Conservation (phyloP, 1,140 invertebrate species). For the Megalonaias nervosa region DNA sequence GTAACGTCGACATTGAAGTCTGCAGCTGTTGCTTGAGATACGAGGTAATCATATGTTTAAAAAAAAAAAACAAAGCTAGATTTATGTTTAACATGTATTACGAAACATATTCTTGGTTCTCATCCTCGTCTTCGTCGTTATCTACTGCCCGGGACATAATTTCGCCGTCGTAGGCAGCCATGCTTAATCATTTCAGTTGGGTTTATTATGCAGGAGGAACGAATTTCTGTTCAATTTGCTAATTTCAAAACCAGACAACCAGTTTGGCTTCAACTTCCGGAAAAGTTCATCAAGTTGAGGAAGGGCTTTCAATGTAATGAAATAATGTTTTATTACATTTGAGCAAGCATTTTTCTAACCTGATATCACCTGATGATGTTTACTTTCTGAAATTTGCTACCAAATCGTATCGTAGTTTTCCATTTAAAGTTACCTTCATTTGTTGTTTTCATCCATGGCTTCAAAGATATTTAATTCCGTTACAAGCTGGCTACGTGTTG, state of each 20-base stretch:
- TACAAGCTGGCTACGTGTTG: conserved; percentile 63
- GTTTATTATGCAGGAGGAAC: no score
- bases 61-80: no score
- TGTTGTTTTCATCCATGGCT: conserved; percentile 11
- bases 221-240: no score
- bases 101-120: conserved; percentile 15
- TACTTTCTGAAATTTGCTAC: conserved; percentile 21
- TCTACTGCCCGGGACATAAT: conserved; percentile 66
- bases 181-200: conserved; percentile 20
- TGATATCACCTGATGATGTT: conserved; percentile 22
- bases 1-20: no score
- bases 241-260: no score
- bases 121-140: conserved; percentile 65
- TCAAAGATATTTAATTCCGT: conserved; percentile 64
- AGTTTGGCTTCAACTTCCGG: no score
- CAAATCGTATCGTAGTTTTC: neutral
- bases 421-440: neutral
- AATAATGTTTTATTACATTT: no score
- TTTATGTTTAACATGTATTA: neutral
- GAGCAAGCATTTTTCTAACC: no score
- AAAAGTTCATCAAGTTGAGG: no score
- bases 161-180: conserved; percentile 67
- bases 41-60: no score
- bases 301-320: no score
- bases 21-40: no score